A percentile compares a stretch with the other conserved stretches of the same genome.
phyloP scores from a whole-genome alignment of 1,140 invertebrate species.

The Mizuhopecten yessoensis region DNA sequence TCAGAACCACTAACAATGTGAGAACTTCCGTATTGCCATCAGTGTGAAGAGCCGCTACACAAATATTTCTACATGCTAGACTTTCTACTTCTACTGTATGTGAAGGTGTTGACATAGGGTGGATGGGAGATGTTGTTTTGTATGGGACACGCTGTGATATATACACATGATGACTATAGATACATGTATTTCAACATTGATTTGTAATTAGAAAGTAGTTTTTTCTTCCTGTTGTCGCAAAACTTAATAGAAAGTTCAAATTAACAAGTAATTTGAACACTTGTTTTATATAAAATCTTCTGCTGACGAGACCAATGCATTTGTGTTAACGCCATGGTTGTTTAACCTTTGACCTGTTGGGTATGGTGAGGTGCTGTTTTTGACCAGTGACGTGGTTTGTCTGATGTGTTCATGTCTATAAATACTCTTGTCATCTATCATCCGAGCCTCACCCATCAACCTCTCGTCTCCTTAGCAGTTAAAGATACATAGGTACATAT shows the following conservation, averaged over 20 bases:
- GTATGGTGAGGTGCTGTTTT: slow-evolving; percentile 11
- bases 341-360: background rate
- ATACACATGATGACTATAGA: background rate
- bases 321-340: background rate
- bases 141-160: background rate
- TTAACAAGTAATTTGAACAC: background rate
- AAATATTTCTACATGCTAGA: no score
- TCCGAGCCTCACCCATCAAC: no score
- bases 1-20: no score
- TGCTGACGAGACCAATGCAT: background rate
- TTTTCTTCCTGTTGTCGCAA: background rate
- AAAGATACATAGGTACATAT: no score
- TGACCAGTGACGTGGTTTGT: background rate
- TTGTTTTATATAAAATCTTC: background rate
- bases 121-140: background rate
- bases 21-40: no score
- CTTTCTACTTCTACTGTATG: no score
- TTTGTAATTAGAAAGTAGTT: slow-evolving; percentile 6
- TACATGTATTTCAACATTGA: background rate
- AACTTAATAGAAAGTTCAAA: background rate
- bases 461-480: background rate
- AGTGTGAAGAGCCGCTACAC: no score
- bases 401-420: background rate
- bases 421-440: background rate
- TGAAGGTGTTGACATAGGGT: background rate